Evolutionary conservation across 2,888 invertebrate genomes (phyloP), one percentile per base, ranked within the genome.

Genomic region (Argynnis bischoffii): DNA sequence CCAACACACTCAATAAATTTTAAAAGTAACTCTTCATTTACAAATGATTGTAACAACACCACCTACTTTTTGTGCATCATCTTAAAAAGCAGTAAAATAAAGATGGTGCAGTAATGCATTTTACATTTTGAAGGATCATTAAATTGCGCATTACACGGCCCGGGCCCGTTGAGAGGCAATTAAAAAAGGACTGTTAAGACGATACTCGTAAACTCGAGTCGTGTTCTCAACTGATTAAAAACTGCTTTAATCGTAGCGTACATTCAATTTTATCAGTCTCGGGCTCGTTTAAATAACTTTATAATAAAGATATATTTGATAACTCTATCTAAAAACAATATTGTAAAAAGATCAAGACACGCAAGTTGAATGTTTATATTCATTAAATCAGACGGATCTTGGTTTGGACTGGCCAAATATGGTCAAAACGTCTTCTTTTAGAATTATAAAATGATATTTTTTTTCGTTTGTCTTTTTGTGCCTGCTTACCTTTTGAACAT

Each of bases 111-210:
- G 84, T 88, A 89, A 89, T 91, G 89, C 90, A 88, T 88, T 89
- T 89, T 84, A 90, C 89, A 89, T 90, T 89, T 90, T 90, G 86
- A 89, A 89, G 89, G 85, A 87, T 90, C 90, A 89, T 92, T 90
- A 90, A 91, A 90, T 87, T 85, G 86, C 88, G 84, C 86, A 90
- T 89, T 90, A 90, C 87, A 86, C 80, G 84, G 80, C 80, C 80
- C 79, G 81, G 79, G 79, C 79, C 85, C 87, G 86, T 84, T 82
- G 83, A 88, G 88, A 79, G 87, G 86, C 89, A 91, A 92, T 92
- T 90, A 90, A 89, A 90, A 90, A 89, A 87, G 82, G 88, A 90
- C 88, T 88, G 89, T 87, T 86, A 90, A 90, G 89, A 87, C 82
- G 81, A 75, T 77, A 80, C 84, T 90, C 90, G 87, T 90, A 90